Evolutionary conservation across 1,140 invertebrate genomes (phyloP), one percentile per base, ranked within the genome.

Genomic region (Marisa cornuarietis): DNA sequence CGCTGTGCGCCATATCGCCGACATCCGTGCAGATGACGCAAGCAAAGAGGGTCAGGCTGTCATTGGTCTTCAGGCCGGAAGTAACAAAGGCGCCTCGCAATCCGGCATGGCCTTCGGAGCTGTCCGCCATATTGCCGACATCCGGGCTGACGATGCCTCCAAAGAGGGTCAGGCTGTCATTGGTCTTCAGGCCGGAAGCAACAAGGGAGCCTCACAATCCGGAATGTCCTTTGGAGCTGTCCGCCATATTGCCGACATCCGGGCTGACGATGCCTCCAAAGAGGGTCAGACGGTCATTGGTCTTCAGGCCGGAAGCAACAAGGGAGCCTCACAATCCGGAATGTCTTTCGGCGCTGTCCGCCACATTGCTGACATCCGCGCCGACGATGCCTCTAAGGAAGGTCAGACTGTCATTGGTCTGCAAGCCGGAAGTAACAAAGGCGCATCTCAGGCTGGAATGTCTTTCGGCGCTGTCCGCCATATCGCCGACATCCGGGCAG

Each of bases 81-180:
- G 96, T 84, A 98, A 98, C 93, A 97, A 98, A 91, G 91, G 90
- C 58, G 97, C 97, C 82, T 97, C 93, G 87, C 97, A 98, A 92
- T 96, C 95, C 86, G 97, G 97, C 31, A 97, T 98, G 88, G 97
- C 96, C 88, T 96, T 98, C 86, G 97, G 97, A 80, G 97, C 97
- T 91, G 96, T 96, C 82, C 93, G 96, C 90, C 96, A 98, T 92
- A 97, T 98, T 76, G 85, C 87, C 49, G 89, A 90, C 79, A 88
- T 90, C 69, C 83, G 85, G 54, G 77, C 83, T 10, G 87, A 87
- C 26, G 84, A 90, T n/a, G 75, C 75, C 16, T 65, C 58, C 42
- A 79, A 85, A n/a, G 87, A 88, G 65, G 95, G 96, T 3, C 93
- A 98, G 84, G 92, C 93, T 0, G 93, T 97, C 42, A 97, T 98